phyloP scores from a whole-genome alignment of 2,888 invertebrate genomes.

The Lumbricus terrestris region DNA sequence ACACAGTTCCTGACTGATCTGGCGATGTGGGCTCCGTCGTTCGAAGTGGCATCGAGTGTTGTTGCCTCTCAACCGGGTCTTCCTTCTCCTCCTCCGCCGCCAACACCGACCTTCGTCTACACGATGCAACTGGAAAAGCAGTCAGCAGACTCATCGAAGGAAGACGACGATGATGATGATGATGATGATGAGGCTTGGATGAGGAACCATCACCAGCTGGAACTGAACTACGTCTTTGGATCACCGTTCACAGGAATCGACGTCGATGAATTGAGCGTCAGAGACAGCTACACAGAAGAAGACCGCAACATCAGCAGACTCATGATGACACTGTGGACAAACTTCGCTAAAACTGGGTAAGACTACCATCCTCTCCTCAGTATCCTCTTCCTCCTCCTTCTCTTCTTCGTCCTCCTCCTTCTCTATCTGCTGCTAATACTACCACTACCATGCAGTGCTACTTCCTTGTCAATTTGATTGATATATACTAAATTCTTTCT shows the following conservation, averaged over 20 bases:
- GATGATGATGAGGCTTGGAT: conserved; percentile 25
- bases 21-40: conserved; percentile 31
- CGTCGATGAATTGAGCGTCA: conserved; percentile 39
- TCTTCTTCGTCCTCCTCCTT: too few species aligned
- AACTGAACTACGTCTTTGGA: conserved; percentile 53
- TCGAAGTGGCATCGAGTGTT: conserved; percentile 28
- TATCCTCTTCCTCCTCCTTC: not conserved
- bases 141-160: too few species aligned
- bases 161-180: not conserved
- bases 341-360: conserved; percentile 37
- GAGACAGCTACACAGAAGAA: conserved; percentile 34
- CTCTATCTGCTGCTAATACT: not conserved
- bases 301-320: conserved; percentile 32
- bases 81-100: too few species aligned
- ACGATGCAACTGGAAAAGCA: not conserved
- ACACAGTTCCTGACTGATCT: conserved; percentile 36
- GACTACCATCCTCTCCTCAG: too few species aligned
- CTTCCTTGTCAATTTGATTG: too few species aligned
- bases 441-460: too few species aligned
- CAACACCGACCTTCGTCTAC: conserved; percentile 10
- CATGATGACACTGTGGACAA: conserved; percentile 37
- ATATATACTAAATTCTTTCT: too few species aligned
- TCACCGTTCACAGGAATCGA: conserved; percentile 46
- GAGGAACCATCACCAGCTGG: conserved; percentile 46
- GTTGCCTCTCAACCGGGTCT: not conserved